Base-by-base conservation (phyloP, 2,888 invertebrate species). In the Anoncus sp. region DNA sequence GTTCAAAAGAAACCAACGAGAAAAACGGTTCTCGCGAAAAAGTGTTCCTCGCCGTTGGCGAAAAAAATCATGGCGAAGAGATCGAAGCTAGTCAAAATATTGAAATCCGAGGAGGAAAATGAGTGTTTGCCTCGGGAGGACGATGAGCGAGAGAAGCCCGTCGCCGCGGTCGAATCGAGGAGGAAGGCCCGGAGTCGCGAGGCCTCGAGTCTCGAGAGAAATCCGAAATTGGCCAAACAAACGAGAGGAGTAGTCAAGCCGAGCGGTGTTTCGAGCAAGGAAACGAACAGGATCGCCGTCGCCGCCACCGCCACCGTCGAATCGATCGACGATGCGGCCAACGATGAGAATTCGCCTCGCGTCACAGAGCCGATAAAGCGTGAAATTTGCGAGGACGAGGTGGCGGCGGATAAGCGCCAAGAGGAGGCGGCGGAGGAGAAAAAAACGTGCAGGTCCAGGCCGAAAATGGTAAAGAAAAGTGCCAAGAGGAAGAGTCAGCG, bases 51-150 rank as follows among this genome's bases (percentile, higher is more conserved):
- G 45, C 85, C 89, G 9, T 82, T 89, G 47, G 86, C 84, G 62
- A 91, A 91, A 51, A 91, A 89, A 76, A 80, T 89, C 62, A 81
- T 87, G 16, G 88, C 88, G 73, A 91, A 89, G 76, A 90, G 90
- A 82, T 83, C 88, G 80, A 90, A 90, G 75, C 86, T 90, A 87
- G 88, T 87, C 85, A 89, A 89, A 69, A 82, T 84, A 45, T 69
- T 81, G 22, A 78, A 81, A 27, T 83, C 82, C 53, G 84, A 82
- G n/a, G 86, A 87, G 40, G 85, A 80, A 40, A 84, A 81, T 16
- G 65, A 67, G 57, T 74, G 35, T 16, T 20, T 7, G n/a, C 16
- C 59, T 9, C 31, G 63, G 24, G 81, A 77, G 24, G 53, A 60
- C 51, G 70, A 77, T 38, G 73, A 70, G 57, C 57, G n/a, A 12